These are phyloP conservation scores for Channa maculata DNA, from an alignment of 2,113 vertebrate genomes.

Conservation along the genomic window DNA sequence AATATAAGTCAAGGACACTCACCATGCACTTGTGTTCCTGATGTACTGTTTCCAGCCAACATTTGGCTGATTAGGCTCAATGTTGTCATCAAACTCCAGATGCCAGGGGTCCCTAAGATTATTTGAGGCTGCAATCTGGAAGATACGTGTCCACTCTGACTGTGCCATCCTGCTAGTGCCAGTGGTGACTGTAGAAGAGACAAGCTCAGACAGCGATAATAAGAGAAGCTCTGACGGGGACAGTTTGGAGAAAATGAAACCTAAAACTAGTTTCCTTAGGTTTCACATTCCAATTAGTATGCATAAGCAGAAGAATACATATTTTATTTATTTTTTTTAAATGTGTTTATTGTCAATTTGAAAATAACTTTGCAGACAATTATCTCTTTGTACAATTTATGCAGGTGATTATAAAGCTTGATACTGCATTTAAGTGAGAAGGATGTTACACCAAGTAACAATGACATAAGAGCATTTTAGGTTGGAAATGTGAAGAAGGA, in stretches of 20 bases:
- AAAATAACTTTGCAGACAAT: no score
- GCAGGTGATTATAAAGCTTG: no score
- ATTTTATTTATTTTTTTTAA: no score
- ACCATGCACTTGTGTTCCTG: conserved; percentile 69
- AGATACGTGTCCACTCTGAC: conserved; percentile 44
- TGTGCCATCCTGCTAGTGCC: conserved; percentile 44
- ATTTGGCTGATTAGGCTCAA: not conserved
- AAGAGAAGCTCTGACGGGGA: not conserved
- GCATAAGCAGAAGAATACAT: no score
- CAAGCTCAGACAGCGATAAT: not conserved
- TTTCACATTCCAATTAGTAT: not conserved
- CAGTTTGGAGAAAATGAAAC: conserved; percentile 30
- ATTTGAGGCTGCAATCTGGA: conserved; percentile 14
- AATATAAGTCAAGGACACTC: conserved; percentile 8
- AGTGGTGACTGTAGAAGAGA: not conserved
- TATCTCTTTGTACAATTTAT: no score
- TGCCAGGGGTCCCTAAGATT: conserved; percentile 59
- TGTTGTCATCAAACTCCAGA: conserved; percentile 62
- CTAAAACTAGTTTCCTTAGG: conserved; percentile 5
- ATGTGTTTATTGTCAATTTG: no score
- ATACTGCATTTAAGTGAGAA: no score
- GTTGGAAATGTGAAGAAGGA: no score
- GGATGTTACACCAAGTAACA: no score
- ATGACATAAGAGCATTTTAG: no score
- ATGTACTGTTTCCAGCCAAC: conserved; percentile 61